Base-by-base conservation (phyloP, 2,888 invertebrate genomes). In the Pinctada fucata region DNA sequence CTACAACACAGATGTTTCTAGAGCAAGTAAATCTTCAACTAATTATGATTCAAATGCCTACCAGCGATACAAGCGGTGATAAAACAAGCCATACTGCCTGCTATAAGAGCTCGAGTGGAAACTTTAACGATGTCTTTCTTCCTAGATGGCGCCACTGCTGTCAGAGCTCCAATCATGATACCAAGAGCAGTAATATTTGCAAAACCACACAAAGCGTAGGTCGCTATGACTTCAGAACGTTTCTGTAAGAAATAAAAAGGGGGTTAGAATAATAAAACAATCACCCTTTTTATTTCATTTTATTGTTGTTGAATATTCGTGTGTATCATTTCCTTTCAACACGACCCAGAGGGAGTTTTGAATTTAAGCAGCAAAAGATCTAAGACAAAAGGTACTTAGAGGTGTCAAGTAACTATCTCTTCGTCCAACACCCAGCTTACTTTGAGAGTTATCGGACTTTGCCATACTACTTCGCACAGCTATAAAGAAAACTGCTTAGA, bases 151-250 rank as follows among this genome's bases (percentile, higher is more conserved):
- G 84, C 86, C 52, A 87, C 82, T 0, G 85, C 83, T 6, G 84
- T 81, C 71, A 88, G 78, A 6, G 88, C 89, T 0, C 87, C 88
- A 10, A 88, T 83, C 83, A 88, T 86, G n/a, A 90, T 88, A 2
- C 86, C 88, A n/a, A 90, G 79, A 2, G 88, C 87, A 6, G 87
- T 84, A 2, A 89, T 68, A 73, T 88, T 88, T 10, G 89, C 87
- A 79, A 89, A 89, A 4, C 88, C 88, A 79, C 90, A 90, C 66
- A 90, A 77, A 4, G 90, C 90, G 77, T 90, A 90, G 0, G 90
- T 89, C 0, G 88, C 86, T 13, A 90, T 84, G 78, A 87, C 87
- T 64, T 85, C 86, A 5, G 89, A 88, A 48, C 88, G 85, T 16
- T 81, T 79, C 90, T 90, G 82, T 8, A 82, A 80, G 51, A 65